phyloP scores from a whole-genome alignment of 1,140 invertebrate species.

The Micrasema minimum region DNA sequence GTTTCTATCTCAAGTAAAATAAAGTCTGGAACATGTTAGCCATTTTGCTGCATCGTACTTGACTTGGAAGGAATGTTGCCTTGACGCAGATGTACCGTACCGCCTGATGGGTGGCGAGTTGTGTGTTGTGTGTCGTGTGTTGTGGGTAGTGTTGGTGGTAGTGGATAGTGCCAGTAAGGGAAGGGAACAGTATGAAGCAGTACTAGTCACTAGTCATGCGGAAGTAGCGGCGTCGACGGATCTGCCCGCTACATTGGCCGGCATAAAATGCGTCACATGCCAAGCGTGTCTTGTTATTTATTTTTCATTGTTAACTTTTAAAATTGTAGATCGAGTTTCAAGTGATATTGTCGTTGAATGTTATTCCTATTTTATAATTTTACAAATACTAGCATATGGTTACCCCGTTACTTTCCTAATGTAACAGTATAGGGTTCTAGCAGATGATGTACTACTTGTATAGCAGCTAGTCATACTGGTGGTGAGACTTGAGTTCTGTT shows the following conservation, averaged over 20 bases:
- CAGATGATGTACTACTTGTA: no score
- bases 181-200: background rate
- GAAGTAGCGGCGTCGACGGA: background rate
- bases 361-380: constrained; percentile 37
- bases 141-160: background rate
- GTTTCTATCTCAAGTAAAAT: background rate
- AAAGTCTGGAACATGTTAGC: no score
- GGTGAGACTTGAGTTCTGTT: no score
- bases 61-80: constrained; percentile 27
- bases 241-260: constrained; percentile 13
- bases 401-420: constrained; percentile 13
- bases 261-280: constrained; percentile 45
- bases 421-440: background rate
- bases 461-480: constrained; percentile 11
- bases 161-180: background rate
- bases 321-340: constrained; percentile 37
- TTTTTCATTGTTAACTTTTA: constrained; percentile 41
- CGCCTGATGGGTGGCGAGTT: constrained; percentile 2
- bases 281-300: constrained; percentile 49
- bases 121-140: constrained; percentile 5
- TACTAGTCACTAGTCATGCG: constrained; percentile 25
- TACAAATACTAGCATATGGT: constrained; percentile 4
- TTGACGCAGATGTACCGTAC: constrained; percentile 15
- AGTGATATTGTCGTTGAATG: constrained; percentile 43
- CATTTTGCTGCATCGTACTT: constrained; percentile 3